phyloP scores from a whole-genome alignment of 2,888 invertebrate genomes.

The Pristionchus exspectatus region DNA sequence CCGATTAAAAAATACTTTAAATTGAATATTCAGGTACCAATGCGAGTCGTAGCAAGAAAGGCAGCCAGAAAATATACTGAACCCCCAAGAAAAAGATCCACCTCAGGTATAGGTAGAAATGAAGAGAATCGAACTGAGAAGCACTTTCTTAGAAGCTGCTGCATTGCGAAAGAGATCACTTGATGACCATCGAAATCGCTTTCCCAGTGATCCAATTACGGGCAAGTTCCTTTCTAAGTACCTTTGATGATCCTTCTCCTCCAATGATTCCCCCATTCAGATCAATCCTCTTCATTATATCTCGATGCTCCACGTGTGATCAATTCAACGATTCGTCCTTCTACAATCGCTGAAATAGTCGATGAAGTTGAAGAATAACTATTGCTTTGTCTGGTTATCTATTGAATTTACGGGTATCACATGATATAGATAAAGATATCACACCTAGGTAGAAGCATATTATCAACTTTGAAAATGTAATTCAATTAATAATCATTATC shows the following conservation, averaged over 20 bases:
- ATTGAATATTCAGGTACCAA: not conserved
- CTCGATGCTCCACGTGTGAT: not conserved
- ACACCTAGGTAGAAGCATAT: not conserved
- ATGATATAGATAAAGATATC: not conserved
- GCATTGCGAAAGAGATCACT: not conserved
- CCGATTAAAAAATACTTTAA: not conserved
- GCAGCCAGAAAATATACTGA: conserved; percentile 29
- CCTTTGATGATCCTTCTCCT: not conserved
- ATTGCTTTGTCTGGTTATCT: not conserved
- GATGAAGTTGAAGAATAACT: not conserved
- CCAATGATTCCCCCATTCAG: not conserved
- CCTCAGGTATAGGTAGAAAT: not conserved
- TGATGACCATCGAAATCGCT: not conserved
- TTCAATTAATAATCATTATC: not conserved
- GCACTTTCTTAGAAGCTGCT: not conserved
- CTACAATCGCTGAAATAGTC: not conserved
- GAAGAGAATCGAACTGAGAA: too few relatives aligned
- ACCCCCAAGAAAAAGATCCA: conserved; percentile 12
- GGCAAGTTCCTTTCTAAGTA: not conserved
- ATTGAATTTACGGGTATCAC: not conserved
- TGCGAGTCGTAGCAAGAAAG: not conserved
- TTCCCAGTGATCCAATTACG: not conserved
- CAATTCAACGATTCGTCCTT: not conserved
- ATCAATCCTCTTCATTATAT: not conserved
- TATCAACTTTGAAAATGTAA: not conserved